Evolutionary conservation across 2,797 vertebrate species (phyloP), one percentile per base, ranked within the genome.

Genomic region (Tragopan temminckii): DNA sequence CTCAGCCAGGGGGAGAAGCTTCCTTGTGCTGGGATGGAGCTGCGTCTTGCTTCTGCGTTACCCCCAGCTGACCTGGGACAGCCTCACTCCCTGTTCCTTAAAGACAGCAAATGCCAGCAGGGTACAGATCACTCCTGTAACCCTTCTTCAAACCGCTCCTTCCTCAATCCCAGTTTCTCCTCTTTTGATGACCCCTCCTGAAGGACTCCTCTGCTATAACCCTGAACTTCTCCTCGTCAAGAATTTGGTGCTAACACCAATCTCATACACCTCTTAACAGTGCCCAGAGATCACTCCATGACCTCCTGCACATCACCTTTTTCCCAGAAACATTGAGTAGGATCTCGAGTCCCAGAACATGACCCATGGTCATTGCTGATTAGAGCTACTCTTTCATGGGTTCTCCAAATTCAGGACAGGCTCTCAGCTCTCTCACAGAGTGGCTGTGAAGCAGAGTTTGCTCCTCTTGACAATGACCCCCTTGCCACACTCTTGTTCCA

Each of bases 371-470:
- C 6, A 25, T 23, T 42, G 13, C 42, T 66, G 7, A 42, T 81
- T 48, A 46, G 48, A 86, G 17, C 24, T 55, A 18, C 27, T 50
- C 31, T 74, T 85, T 18, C 1, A 2, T 0, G 0, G 9, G 20
- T 4, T 9, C 0, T 0, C 17, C 16, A 71, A n/a, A 4, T 46
- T 86, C 67, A 53, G 42, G 14, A 48, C 18, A 62, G 42, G 31
- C 25, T 50, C 25, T 46, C 31, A 40, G 35, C 2, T 5, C 7
- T 23, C 5, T n/a, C n/a, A n/a, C 27, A 31, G 4, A 10, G 33
- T 11, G 70, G 66, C 57, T 64, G 35, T 11, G 4, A 24, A 77
- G 18, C 7, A 19, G 7, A 43, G 38, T 24, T 62, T 72, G 25
- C 53, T 70, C 36, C 43, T 57, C 38, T 72, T 76, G 3, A 11